Evolutionary conservation across 2,113 vertebrate genomes (phyloP), one percentile per base, ranked within the genome.

Genomic region (Dermatemys mawii): DNA sequence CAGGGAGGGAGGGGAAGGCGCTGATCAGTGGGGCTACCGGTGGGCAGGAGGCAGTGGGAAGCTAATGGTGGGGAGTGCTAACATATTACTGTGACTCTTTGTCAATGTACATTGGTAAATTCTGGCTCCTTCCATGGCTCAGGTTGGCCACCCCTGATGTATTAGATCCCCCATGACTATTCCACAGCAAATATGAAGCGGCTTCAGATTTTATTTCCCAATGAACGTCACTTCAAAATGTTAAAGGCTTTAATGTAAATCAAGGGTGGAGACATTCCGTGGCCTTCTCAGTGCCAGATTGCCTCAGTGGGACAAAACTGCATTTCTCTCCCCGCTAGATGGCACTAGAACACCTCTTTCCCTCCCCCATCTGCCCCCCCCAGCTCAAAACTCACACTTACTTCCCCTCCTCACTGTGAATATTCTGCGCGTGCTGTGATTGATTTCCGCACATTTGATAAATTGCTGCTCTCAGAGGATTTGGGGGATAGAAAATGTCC

Each of bases 281-380:
- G 41, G 11, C 3, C 19, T n/a, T 22, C 75, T 41, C 38, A 57
- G 54, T 55, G 19, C 44, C 29, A 48, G 29, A 2, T 0, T 70
- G 51, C 13, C 49, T 70, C 46, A 17, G 8, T 9, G 49, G 57
- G 50, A 75, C 26, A 13, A 26, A 88, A 27, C 3, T 86, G 32
- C 73, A 9, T 48, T 35, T 50, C 2, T 0, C 1, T 3, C 13
- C 9, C 93, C 96, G 89, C 46, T 83, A 97, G 93, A 92, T 97
- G 94, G 92, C 48, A 90, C 21, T 53, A 76, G 38, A 3, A 48
- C 48, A 90, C 86, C 70, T 97, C 90, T 92, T 81, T 92, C 88
- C 29, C 9, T 51, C 10, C 0, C 19, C 21, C 5, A 11, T 10
- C 4, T 0, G 2, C 6, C 7, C 84, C 41, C 89, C 57, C 38